phyloP scores from a whole-genome alignment of 1,140 invertebrate genomes.

The Drosophila mayri region DNA sequence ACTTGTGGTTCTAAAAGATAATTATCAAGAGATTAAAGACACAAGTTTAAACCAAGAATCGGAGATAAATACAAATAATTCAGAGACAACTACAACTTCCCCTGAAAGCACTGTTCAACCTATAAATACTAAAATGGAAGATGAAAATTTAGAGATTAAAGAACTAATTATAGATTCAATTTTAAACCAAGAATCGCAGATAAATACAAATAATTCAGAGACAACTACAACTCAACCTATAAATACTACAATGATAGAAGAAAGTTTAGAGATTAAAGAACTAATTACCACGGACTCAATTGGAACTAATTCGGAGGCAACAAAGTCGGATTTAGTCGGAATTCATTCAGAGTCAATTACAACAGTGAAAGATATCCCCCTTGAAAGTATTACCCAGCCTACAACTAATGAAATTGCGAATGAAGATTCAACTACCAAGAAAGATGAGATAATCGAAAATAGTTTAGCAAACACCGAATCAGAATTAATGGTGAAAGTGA shows the following conservation, averaged over 20 bases:
- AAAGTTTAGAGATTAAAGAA: not conserved
- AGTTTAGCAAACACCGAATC: not conserved
- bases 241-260: not conserved
- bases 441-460: not conserved
- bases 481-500: not conserved
- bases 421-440: not conserved
- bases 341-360: not conserved
- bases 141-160: not conserved
- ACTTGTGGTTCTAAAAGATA: no score
- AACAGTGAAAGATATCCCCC: not conserved
- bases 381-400: constrained; percentile 4
- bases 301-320: not conserved
- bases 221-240: not conserved
- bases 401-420: no score
- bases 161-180: not conserved
- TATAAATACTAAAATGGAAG: not conserved
- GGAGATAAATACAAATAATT: not conserved
- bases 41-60: not conserved
- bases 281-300: not conserved
- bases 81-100: not conserved
- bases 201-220: not conserved
- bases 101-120: not conserved
- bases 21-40: not conserved
- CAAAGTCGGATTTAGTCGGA: not conserved
- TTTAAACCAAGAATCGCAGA: not conserved